Evolutionary conservation across 2,888 invertebrate species (phyloP).

Genomic region (Brachypterus glaber): DNA sequence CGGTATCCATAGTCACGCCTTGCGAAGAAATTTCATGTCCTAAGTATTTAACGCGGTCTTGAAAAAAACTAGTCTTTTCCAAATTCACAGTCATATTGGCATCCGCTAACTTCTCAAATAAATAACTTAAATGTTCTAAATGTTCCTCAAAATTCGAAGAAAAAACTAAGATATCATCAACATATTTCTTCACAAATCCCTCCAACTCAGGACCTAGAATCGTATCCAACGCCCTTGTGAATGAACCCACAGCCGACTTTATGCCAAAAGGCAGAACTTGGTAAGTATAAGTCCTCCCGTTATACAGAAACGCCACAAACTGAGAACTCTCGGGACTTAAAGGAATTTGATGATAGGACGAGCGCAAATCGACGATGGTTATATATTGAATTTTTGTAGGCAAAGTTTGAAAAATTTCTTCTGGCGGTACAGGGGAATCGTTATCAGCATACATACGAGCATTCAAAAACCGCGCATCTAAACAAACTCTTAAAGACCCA

Average conservation of each 20-base stretch:
- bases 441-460: slow-evolving; percentile 26
- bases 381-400: slow-evolving; percentile 17
- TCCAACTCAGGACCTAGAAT: slow-evolving; percentile 5
- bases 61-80: slow-evolving; percentile 20
- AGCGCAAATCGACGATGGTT: neutral
- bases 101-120: slow-evolving; percentile 17
- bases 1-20: slow-evolving; percentile 19
- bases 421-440: slow-evolving; percentile 20
- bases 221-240: slow-evolving; percentile 2
- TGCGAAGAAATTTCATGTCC: slow-evolving; percentile 16
- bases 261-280: slow-evolving; percentile 5
- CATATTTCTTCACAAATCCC: slow-evolving; percentile 22
- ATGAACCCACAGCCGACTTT: slow-evolving; percentile 2
- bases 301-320: slow-evolving; percentile 1
- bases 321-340: neutral
- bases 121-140: slow-evolving; percentile 15
- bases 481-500: slow-evolving; percentile 26
- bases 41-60: slow-evolving; percentile 13
- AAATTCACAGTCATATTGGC: slow-evolving; percentile 20
- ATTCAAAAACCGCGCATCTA: slow-evolving; percentile 30
- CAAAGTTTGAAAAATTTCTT: slow-evolving; percentile 20
- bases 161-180: slow-evolving; percentile 26
- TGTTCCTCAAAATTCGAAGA: slow-evolving; percentile 21
- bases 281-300: neutral
- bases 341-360: slow-evolving; percentile 3